Percentiles rank a stretch among this genome's conserved stretches.
Conservation (phyloP, 2,113 vertebrate genomes). For the Alaudala cheleensis region DNA sequence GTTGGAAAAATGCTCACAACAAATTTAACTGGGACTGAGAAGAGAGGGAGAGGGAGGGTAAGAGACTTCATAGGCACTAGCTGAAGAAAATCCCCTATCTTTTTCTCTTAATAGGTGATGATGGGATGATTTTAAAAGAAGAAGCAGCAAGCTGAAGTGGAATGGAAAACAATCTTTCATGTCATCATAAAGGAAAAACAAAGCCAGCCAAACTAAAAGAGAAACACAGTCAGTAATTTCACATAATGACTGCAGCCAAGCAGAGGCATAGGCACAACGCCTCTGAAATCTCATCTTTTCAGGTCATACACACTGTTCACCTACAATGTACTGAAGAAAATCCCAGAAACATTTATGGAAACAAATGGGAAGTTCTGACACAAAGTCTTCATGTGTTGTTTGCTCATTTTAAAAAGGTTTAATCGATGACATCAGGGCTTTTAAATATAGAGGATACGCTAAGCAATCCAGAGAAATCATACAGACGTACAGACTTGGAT, state of each 20-base stretch:
- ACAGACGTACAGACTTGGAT: background rate
- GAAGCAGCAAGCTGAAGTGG: background rate
- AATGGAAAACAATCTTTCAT: background rate
- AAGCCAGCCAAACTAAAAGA: background rate
- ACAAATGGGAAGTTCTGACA: background rate
- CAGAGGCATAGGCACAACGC: background rate
- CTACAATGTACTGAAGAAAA: background rate
- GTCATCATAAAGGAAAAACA: background rate
- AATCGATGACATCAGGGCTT: background rate
- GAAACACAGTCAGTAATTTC: background rate
- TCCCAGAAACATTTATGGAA: background rate
- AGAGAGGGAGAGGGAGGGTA: background rate
- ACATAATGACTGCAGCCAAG: background rate
- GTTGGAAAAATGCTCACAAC: background rate
- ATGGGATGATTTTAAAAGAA: background rate
- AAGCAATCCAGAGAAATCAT: background rate
- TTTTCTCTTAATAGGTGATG: background rate
- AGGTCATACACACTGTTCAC: background rate
- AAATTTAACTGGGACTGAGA: background rate
- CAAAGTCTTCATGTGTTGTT: background rate
- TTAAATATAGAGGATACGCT: background rate
- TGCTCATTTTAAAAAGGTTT: background rate
- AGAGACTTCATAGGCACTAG: background rate
- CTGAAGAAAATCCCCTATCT: background rate
- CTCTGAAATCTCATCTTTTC: background rate